Conservation (phyloP, 2,113 vertebrate species). For the Cyanocitta stelleri region DNA sequence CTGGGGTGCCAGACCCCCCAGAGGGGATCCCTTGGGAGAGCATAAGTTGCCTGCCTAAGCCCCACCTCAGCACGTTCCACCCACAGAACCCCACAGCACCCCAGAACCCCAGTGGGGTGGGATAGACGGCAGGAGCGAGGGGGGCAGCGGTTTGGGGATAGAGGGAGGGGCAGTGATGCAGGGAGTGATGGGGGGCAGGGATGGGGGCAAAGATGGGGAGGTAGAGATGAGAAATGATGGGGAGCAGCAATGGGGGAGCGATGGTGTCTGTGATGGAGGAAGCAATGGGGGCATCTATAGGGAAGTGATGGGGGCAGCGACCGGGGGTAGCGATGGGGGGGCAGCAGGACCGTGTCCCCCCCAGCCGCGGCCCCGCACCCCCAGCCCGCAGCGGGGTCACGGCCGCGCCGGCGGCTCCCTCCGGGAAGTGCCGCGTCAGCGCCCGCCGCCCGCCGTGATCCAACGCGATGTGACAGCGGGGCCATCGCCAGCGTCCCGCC, state of each 20-base stretch:
- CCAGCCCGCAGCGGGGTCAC: background rate
- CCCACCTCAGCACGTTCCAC: too few relatives aligned
- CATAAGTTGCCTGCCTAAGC: background rate
- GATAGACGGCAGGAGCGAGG: fast-evolving
- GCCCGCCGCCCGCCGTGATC: background rate
- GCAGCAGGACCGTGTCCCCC: background rate
- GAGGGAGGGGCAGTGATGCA: background rate
- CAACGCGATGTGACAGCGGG: background rate
- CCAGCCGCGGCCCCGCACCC: background rate
- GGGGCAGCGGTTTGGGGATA: background rate
- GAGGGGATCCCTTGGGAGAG: background rate
- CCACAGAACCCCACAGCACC: background rate
- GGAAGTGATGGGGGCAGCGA: background rate
- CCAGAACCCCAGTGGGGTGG: background rate
- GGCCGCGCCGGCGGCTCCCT: background rate
- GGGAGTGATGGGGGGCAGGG: too few relatives aligned
- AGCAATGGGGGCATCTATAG: background rate
- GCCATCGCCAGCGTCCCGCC: background rate
- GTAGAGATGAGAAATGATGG: background rate
- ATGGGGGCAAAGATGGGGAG: too few relatives aligned
- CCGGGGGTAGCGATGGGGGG: too few relatives aligned
- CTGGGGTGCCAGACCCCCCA: background rate
- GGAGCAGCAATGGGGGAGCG: background rate
- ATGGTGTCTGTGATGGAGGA: too few relatives aligned
- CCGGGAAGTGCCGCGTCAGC: background rate